Evolutionary conservation across 2,888 invertebrate species (phyloP), one percentile per base, ranked within the genome.

Genomic region (Ochropleura leucogaster): DNA sequence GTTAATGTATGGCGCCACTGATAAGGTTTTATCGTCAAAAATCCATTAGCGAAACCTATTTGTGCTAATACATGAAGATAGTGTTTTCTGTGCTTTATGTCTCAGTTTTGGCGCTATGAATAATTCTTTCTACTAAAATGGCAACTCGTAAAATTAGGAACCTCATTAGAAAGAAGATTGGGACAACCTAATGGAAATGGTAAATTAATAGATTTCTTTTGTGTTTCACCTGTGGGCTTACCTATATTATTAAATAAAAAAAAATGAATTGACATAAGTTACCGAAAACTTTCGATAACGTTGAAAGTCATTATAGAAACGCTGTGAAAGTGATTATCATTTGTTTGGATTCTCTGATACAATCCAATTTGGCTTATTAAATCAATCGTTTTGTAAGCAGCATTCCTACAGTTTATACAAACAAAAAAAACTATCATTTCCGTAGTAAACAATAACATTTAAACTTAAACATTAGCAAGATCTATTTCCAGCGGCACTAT

Each of bases 11-110:
- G 70, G 73, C 55, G 53, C 30, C 42, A 64, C 59, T 59, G 86
- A 86, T 84, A 84, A 77, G 44, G 44, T 73, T 74, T 84, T 85
- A 86, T 84, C 70, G 68, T 30, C 57, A 66, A 68, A 77, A 86
- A 77, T 78, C 76, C 82, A 82, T 82, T 86, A 85, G 75, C 46
- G 42, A 73, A 78, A 72, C 67, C 53, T 79, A 69, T 77, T 79
- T 78, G 55, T 40, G 67, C 72, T 68, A 74, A 72, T 66, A 40
- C 30, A 49, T 60, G 7, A 20, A 74, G 46, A 78, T 71, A 71
- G 18, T 18, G 59, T 42, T 57, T 67, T 18, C 40, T 49, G 64
- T n/a, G 49, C 59, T 65, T 71, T 65, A n/a, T 8, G 16, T 53
- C 14, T 40, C 0, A 49, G 14, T 63, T 71, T 62, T 60, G 12